Evolutionary conservation across 1,140 invertebrate genomes (phyloP).

Genomic region (Scaptodrosophila lebanonensis): DNA sequence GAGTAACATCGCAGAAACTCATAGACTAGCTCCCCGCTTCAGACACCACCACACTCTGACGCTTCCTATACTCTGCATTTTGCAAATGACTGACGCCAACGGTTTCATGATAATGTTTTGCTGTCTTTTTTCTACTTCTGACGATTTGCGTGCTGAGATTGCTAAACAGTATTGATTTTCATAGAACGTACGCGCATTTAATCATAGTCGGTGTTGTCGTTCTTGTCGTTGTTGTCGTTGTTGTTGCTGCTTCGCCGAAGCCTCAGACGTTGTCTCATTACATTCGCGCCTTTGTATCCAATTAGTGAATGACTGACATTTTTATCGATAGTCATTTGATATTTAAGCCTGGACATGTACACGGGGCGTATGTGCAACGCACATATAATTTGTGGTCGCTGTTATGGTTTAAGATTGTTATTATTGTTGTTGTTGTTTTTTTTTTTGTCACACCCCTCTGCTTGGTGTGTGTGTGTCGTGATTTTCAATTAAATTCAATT

Average conservation of each 20-base stretch:
- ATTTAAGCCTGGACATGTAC: constrained; percentile 20
- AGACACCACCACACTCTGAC: not conserved
- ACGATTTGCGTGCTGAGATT: constrained; percentile 57
- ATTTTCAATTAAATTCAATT: constrained; percentile 32
- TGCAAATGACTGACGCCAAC: constrained; percentile 33
- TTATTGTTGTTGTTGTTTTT: no score
- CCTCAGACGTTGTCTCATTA: not conserved
- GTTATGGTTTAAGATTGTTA: no score
- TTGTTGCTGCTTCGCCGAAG: not conserved
- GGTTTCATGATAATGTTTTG: constrained; percentile 15
- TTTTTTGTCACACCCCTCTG: no score
- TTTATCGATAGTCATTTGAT: constrained; percentile 19
- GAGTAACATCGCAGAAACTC: constrained; percentile 3
- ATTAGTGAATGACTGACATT: constrained; percentile 37
- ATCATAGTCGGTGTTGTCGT: constrained; percentile 30
- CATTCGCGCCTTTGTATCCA: constrained; percentile 41
- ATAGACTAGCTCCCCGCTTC: not conserved
- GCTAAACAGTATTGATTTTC: constrained; percentile 60
- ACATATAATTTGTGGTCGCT: no score
- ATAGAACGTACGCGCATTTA: constrained; percentile 43
- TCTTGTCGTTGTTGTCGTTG: not conserved
- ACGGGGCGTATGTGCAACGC: constrained; percentile 4
- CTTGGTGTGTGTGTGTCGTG: constrained; percentile 10
- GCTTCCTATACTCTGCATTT: not conserved
- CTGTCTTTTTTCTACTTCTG: not conserved